phyloP scores from a whole-genome alignment of 2,888 invertebrate genomes.

The Melanargia galathea region DNA sequence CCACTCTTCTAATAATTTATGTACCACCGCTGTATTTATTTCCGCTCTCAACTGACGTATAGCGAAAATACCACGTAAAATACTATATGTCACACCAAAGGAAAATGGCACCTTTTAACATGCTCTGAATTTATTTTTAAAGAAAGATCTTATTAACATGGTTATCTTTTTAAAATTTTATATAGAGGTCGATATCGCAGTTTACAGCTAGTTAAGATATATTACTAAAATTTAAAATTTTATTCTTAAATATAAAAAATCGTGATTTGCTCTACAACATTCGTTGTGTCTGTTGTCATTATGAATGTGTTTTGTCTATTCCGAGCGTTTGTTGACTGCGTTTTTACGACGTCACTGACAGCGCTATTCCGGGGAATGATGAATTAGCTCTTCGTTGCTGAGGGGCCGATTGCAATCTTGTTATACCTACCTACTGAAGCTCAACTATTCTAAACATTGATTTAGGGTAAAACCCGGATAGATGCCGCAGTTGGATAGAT shows the following conservation, averaged over 20 bases:
- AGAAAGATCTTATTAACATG: too few species aligned
- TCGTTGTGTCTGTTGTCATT: background rate
- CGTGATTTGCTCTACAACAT: background rate
- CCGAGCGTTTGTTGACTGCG: conserved; percentile 1
- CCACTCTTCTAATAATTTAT: conserved; percentile 17
- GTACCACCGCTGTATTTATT: conserved; percentile 11
- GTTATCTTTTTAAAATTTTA: too few species aligned
- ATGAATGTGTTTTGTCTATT: background rate
- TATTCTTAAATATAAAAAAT: too few species aligned
- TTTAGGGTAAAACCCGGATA: too few species aligned
- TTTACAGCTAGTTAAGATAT: too few species aligned
- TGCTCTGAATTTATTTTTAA: too few species aligned
- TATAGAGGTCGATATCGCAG: too few species aligned
- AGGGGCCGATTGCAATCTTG: conserved; percentile 8
- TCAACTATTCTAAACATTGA: background rate
- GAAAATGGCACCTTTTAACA: background rate
- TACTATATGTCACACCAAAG: background rate
- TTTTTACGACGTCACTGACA: conserved; percentile 10
- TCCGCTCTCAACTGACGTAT: background rate
- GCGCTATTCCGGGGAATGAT: conserved; percentile 14
- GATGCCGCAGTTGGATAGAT: too few species aligned
- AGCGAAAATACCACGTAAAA: background rate
- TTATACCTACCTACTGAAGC: background rate
- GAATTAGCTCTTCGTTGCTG: background rate
- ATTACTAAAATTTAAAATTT: too few species aligned